Conservation (phyloP, 2,797 vertebrate species). For the Naso thynnoides region DNA sequence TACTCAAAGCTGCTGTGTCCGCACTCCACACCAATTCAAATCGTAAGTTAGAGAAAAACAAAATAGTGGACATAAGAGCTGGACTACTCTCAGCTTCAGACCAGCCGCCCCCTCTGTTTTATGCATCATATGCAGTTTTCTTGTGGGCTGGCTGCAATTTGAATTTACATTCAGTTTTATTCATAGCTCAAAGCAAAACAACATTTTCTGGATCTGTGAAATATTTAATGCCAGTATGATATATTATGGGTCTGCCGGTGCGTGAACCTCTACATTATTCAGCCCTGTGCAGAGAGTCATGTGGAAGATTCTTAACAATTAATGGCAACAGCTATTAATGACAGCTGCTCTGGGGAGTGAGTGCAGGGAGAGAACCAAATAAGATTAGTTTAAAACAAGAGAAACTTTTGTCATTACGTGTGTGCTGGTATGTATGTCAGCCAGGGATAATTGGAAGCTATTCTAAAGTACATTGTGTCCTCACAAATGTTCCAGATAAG, state of each 20-base stretch:
- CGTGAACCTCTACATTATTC: slow-evolving; percentile 68
- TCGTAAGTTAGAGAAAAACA: slow-evolving; percentile 8
- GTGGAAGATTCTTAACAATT: slow-evolving; percentile 61
- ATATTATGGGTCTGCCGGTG: slow-evolving; percentile 27
- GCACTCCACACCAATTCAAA: slow-evolving; percentile 5
- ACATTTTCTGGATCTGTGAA: slow-evolving; percentile 15
- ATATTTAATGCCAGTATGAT: slow-evolving; percentile 35
- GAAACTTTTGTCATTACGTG: slow-evolving; percentile 60
- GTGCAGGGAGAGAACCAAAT: slow-evolving; percentile 34
- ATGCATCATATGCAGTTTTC: slow-evolving; percentile 14
- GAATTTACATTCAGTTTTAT: slow-evolving; percentile 25
- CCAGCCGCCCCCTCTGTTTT: slow-evolving; percentile 10
- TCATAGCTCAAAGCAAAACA: slow-evolving; percentile 20
- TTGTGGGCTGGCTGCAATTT: slow-evolving; percentile 8
- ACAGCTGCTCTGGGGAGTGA: slow-evolving; percentile 56
- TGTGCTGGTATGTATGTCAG: slow-evolving; percentile 53
- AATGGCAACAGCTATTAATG: slow-evolving; percentile 64
- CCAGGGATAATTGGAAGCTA: slow-evolving; percentile 56
- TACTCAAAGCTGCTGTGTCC: slow-evolving; percentile 13
- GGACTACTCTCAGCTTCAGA: slow-evolving; percentile 16
- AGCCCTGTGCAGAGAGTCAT: slow-evolving; percentile 44
- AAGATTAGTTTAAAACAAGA: slow-evolving; percentile 57
- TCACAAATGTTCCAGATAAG: slow-evolving; percentile 55
- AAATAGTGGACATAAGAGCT: slow-evolving; percentile 6
- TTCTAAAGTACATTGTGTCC: slow-evolving; percentile 56